Evolutionary conservation across 2,113 vertebrate species (phyloP), one percentile per base, ranked within the genome.

Genomic region (Tragulus kanchil): DNA sequence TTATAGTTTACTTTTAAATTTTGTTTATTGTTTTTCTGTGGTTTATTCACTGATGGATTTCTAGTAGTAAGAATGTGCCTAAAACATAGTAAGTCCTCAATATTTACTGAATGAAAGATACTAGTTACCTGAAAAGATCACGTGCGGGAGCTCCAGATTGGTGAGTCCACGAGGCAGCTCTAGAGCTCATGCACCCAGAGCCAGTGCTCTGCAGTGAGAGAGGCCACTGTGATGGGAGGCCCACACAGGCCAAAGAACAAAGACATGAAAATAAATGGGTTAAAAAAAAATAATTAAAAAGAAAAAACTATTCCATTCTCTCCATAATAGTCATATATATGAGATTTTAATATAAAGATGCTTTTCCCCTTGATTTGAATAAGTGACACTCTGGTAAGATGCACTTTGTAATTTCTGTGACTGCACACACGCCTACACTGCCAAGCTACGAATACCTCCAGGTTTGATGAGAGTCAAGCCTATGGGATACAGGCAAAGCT

Each of bases 391-490:
- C 64, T n/a, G 61, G 26, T 50, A 94, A 88, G 58, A 89, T 65
- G 26, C 19, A 26, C 58, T 82, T 90, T 50, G 71, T 56, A 81
- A 87, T 64, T 92, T 95, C 89, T 96, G 75, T 65, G 77, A 71
- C 64, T 95, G 71, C n/a, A 78, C 26, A 67, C 3, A 64, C 15
- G 54, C 65, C 62, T 59, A 48, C 17, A 69, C 45, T 54, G 36
- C 48, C n/a, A 94, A 48, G 75, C 77, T 95, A 96, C 93, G 94
- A 95, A 95, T 94, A 90, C 12, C 64, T 81, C 31, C 28, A 95
- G 65, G 77, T 86, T n/a, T 19, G 36, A 28, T 19, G 36, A 28
- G 85, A 94, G 45, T 95, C 78, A 45, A 83, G 78, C n/a, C 65
- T 62, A 36, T 8, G 89, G 78, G 48, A 83, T 56, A 67, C 10